Evolutionary conservation across 2,113 vertebrate species (phyloP), one percentile per base, ranked within the genome.

Genomic region (Monopterus albus): DNA sequence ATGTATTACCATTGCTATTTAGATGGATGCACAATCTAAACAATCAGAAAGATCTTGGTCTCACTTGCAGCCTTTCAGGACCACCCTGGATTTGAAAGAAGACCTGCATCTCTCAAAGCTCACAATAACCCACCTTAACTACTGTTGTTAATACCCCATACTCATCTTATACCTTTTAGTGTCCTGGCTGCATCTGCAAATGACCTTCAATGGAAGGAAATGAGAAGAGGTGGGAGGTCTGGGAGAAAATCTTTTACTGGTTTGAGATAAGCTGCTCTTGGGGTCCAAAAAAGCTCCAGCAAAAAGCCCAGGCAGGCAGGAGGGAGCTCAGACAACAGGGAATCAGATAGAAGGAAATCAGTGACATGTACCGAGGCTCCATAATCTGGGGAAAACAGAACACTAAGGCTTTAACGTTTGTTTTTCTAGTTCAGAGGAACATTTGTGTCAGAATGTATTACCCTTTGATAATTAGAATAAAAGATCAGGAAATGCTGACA

Each of bases 181-280:
- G 60, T 52, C 78, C 39, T 2, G 1, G 33, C 23, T 61, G 71
- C 23, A 3, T 59, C 69, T 40, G 47, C 11, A 29, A 72, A 51
- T 2, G 23, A 40, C 52, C 13, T 8, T 43, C 3, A 5, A 59
- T 50, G 42, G 51, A 50, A 71, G 74, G 79, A 87, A 88, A 91
- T 86, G 63, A 86, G 73, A 56, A 84, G 51, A 59, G 39, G 78
- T 36, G 9, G 87, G 87, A 70, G 71, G 81, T 68, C 60, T 17
- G 57, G 60, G 50, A 68, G 61, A 82, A 72, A 83, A 58, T 23
- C 59, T 83, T 83, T 88, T 79, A 71, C 75, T 13, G 23, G 52
- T 83, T 81, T 75, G 68, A 75, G 78, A 82, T 84, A 88, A 88
- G 78, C 84, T 79, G 69, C 78, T 83, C 74, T 56, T 39, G 17